These are phyloP conservation scores for Zaprionus gabonicus DNA, from an alignment of 1,140 invertebrate genomes.

Conservation along the genomic window DNA sequence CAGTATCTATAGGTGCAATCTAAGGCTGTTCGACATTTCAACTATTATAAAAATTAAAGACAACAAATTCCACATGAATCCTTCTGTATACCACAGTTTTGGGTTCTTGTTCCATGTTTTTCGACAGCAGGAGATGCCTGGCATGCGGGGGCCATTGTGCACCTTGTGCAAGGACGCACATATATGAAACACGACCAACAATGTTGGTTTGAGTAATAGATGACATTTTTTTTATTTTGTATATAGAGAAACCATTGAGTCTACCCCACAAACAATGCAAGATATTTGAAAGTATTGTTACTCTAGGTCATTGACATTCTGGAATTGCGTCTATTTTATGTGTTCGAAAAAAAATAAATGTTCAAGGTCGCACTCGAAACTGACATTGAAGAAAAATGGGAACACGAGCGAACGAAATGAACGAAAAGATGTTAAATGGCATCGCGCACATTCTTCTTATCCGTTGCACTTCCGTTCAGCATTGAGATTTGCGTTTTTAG, in stretches of 20 bases:
- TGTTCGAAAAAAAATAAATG: constrained; percentile 59
- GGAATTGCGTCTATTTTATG: constrained; percentile 29
- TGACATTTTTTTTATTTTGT: neutral
- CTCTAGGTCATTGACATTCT: constrained; percentile 47
- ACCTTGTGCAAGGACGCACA: no score
- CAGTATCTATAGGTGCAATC: no score
- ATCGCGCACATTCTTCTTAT: constrained; percentile 34
- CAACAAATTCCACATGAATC: no score
- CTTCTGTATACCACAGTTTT: no score
- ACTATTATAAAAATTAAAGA: no score
- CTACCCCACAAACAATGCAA: neutral
- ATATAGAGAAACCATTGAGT: neutral
- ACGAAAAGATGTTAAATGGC: constrained; percentile 15
- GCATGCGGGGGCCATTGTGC: no score
- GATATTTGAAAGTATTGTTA: constrained; percentile 15
- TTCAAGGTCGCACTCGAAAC: constrained; percentile 50
- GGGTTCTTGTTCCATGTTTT: no score
- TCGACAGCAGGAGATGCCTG: no score
- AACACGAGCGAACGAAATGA: constrained; percentile 18
- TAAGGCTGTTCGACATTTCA: no score
- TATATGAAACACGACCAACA: neutral
- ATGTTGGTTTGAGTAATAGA: neutral
- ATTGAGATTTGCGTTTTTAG: constrained; percentile 44
- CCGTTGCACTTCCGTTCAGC: constrained; percentile 48
- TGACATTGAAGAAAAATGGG: constrained; percentile 51